Evolutionary conservation across 2,888 invertebrate species (phyloP), one percentile per base, ranked within the genome.

Genomic region (Anarsia innoxiella): DNA sequence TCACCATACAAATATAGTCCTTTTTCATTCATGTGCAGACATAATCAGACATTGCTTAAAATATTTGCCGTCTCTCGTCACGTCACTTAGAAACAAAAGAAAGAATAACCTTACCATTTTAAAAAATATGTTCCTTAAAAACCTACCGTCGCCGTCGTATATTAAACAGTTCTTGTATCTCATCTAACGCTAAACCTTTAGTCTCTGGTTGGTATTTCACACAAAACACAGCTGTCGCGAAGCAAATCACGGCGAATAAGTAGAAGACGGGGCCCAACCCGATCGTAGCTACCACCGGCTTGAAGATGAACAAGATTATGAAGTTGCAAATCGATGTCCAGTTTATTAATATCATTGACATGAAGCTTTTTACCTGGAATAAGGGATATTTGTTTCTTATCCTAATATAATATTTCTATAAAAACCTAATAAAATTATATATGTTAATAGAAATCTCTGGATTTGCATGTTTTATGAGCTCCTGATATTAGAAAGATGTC

Each of bases 201-300:
- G 76, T 74, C 39, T 76, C 76, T 0, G 74, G 74, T 6, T 66
- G 35, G 43, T 44, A 64, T 44, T 62, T 44, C 2, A 47, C 12
- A 1, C 49, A 50, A 45, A 64, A 71, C 1, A 51, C 34, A 0
- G 56, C 53, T 0, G 70, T 61, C 0, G 59, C 12, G 37, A 71
- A 53, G 37, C 73, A 59, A 10, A 66, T 42, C 1, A n/a, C 23
- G 0, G 65, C 56, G 45, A 77, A 78, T 23, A 73, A 30, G 46
- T 70, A 76, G 53, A 78, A 77, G 1, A 76, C 55, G 0, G 65
- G 60, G 0, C 70, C 70, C 23, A 75, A 46, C 0, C 75, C 75
- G 1, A 75, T 50, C 1, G 56, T 50, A 0, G 49, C 42, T 2
- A 71, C 59, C 15, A 74, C 47, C 0, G 74, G 73, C 23, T 65